Evolutionary conservation across 2,888 invertebrate species (phyloP).

Genomic region (Cosmopolites sordidus): DNA sequence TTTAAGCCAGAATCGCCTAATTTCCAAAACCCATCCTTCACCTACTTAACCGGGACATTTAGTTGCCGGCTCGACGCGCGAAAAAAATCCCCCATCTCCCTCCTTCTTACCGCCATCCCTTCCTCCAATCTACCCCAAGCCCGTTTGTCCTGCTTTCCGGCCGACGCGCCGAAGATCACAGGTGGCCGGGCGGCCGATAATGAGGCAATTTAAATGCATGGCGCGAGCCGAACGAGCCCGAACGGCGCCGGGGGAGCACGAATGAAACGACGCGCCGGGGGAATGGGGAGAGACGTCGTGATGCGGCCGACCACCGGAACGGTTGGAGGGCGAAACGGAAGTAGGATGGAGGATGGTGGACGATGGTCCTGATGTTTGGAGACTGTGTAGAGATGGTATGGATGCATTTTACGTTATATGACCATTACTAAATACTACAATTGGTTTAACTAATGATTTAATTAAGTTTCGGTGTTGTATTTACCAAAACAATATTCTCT

Average conservation of each 20-base stretch:
- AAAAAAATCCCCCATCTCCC: conserved; percentile 1
- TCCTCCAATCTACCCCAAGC: conserved; percentile 1
- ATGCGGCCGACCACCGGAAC: too few species aligned
- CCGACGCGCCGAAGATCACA: conserved; percentile 40
- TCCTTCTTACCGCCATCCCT: not conserved
- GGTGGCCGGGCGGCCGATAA: conserved; percentile 47
- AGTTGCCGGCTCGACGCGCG: not conserved
- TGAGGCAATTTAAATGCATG: conserved; percentile 54
- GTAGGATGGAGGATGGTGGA: too few species aligned
- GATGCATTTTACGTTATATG: too few species aligned
- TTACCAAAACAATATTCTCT: too few species aligned
- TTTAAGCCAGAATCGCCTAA: not conserved
- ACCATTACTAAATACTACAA: too few species aligned
- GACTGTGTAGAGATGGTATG: too few species aligned
- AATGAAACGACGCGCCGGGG: not conserved
- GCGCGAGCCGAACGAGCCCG: conserved; percentile 35
- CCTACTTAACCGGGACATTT: conserved; percentile 12
- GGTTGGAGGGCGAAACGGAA: too few species aligned
- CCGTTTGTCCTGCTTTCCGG: conserved; percentile 21
- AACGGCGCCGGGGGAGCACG: conserved; percentile 20
- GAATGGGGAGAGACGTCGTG: not conserved
- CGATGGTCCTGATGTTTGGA: too few species aligned
- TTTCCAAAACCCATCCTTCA: conserved; percentile 5
- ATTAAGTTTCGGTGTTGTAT: too few species aligned
- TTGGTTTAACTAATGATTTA: too few species aligned